phyloP scores from a whole-genome alignment of 2,888 invertebrate genomes.

The Endomychus coccineus region DNA sequence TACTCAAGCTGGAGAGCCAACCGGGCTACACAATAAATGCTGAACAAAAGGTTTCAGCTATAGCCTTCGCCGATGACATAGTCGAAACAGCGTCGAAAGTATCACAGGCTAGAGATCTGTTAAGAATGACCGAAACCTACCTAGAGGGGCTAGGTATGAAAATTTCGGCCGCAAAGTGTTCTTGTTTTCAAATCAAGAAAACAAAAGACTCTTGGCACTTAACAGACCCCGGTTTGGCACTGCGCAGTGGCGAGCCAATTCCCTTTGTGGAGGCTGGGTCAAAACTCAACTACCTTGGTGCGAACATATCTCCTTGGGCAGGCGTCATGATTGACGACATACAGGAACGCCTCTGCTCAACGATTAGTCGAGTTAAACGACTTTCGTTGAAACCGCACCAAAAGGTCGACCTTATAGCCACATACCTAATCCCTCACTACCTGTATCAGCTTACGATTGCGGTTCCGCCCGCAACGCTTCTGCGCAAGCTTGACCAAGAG shows the following conservation, averaged over 20 bases:
- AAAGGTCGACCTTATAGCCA: constrained; percentile 33
- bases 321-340: constrained; percentile 20
- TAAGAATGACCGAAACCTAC: constrained; percentile 23
- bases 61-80: constrained; percentile 40
- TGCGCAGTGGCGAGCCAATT: constrained; percentile 21
- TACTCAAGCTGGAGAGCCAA: constrained; percentile 24
- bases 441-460: constrained; percentile 35
- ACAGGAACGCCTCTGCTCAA: constrained; percentile 8
- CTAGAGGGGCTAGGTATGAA: constrained; percentile 27
- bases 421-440: constrained; percentile 37
- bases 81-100: constrained; percentile 31
- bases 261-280: constrained; percentile 20
- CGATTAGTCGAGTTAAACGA: constrained; percentile 1
- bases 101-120: constrained; percentile 30
- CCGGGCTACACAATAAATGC: constrained; percentile 21
- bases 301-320: constrained; percentile 30
- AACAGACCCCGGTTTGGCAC: constrained; percentile 26
- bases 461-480: constrained; percentile 17
- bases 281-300: constrained; percentile 31
- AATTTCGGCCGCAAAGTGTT: constrained; percentile 18
- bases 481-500: constrained; percentile 26
- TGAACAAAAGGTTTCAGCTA: constrained; percentile 23
- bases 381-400: constrained; percentile 35
- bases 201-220: constrained; percentile 29
- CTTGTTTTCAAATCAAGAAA: constrained; percentile 20